phyloP scores from a whole-genome alignment of 2,113 vertebrate species.

The Spilogale gracilis region DNA sequence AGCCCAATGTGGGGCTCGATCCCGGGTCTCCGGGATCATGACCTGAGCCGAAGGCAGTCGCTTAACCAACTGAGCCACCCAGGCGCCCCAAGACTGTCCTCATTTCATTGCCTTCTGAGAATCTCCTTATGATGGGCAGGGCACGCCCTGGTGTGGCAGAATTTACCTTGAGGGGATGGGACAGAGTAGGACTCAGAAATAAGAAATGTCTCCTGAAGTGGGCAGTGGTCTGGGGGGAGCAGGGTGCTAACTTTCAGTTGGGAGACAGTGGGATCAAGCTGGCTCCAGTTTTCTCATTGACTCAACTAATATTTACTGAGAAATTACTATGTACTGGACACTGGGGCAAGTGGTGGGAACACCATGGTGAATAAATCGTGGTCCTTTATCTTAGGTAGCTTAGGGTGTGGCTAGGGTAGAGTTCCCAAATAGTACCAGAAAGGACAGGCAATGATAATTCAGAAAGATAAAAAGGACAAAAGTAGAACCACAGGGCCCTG shows the following conservation, averaged over 20 bases:
- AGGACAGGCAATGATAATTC: not conserved
- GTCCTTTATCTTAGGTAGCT: not conserved
- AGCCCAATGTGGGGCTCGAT: too few relatives aligned
- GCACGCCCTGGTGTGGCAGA: too few relatives aligned
- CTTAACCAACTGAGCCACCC: too few relatives aligned
- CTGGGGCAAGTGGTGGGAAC: not conserved
- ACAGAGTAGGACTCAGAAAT: not conserved
- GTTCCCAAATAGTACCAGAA: not conserved
- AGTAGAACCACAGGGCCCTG: not conserved
- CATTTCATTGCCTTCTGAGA: slow-evolving; percentile 12
- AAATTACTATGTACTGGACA: not conserved
- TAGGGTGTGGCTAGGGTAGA: not conserved
- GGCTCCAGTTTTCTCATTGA: not conserved
- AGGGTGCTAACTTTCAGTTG: not conserved
- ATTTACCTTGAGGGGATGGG: not conserved
- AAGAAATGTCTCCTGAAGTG: not conserved
- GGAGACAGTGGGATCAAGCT: not conserved
- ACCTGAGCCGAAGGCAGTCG: too few relatives aligned
- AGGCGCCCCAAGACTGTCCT: not conserved
- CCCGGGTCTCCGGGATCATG: too few relatives aligned
- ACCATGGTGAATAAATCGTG: not conserved
- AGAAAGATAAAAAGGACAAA: not conserved
- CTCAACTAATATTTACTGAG: not conserved
- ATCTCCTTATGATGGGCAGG: not conserved
- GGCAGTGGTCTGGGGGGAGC: not conserved